These are phyloP conservation scores for Cynaeus angustus DNA, from an alignment of 2,888 invertebrate species.

Conservation along the genomic window DNA sequence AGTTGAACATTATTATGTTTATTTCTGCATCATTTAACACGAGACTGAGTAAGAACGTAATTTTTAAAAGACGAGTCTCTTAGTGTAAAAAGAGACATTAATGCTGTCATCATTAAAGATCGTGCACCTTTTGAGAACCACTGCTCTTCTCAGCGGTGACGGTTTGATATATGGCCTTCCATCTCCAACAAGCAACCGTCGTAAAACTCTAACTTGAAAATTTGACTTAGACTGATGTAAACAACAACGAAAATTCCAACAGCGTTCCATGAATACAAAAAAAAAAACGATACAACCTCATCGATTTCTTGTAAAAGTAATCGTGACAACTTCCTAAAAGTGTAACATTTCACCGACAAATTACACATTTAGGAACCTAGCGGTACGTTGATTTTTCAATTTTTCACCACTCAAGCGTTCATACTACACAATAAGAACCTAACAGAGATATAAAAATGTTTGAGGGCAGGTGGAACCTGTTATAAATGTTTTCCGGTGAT, in stretches of 20 bases:
- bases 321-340: slow-evolving; percentile 4
- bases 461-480: slow-evolving; percentile 43
- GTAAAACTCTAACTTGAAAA: slow-evolving; percentile 58
- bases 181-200: slow-evolving; percentile 54
- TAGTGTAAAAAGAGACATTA: no score
- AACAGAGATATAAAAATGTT: slow-evolving; percentile 24
- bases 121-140: slow-evolving; percentile 24
- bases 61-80: no score
- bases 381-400: neutral
- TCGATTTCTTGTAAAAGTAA: neutral
- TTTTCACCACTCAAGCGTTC: neutral
- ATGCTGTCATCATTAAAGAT: neutral
- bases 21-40: no score
- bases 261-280: slow-evolving; percentile 26
- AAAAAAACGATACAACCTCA: neutral
- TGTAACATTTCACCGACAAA: slow-evolving; percentile 17
- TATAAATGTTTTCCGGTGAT: slow-evolving; percentile 51
- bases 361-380: slow-evolving; percentile 3
- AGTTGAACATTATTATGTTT: neutral
- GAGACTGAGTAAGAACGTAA: no score
- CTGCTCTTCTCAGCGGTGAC: slow-evolving; percentile 58
- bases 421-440: neutral
- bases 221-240: slow-evolving; percentile 52
- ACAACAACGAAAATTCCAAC: slow-evolving; percentile 46
- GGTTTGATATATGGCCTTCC: slow-evolving; percentile 60